A percentile compares a stretch with the other conserved stretches of the same genome.
Evolutionary conservation across 2,888 invertebrate genomes (phyloP).

Genomic region (Phytoseiulus persimilis): DNA sequence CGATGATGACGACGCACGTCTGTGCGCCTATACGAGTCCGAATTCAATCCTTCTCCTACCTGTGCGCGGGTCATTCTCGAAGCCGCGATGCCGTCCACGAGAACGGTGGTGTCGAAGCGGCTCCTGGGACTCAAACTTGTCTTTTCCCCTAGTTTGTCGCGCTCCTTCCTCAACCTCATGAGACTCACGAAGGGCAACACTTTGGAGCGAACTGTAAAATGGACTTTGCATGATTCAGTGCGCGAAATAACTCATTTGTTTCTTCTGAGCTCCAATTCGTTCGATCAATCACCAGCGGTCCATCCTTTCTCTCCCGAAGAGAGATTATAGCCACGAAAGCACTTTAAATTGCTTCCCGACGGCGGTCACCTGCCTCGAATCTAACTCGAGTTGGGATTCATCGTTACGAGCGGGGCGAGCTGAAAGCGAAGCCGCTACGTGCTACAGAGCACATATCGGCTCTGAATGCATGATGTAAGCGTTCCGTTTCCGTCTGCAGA

Average conservation of each 20-base stretch:
- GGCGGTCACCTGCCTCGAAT: too few species aligned
- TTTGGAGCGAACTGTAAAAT: background rate
- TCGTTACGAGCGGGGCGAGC: too few species aligned
- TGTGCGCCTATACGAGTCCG: too few species aligned
- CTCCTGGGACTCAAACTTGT: background rate
- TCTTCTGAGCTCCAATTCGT: too few species aligned
- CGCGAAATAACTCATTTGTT: too few species aligned
- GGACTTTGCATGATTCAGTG: background rate
- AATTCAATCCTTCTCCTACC: too few species aligned
- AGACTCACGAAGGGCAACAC: slow-evolving; percentile 30
- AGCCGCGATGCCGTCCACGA: slow-evolving; percentile 24
- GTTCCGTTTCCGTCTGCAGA: background rate
- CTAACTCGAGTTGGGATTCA: too few species aligned
- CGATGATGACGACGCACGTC: too few species aligned
- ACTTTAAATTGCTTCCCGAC: too few species aligned
- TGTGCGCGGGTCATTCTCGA: slow-evolving; percentile 23
- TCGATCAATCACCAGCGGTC: too few species aligned
- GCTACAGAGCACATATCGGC: background rate
- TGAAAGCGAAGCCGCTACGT: background rate
- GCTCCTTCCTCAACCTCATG: slow-evolving; percentile 22
- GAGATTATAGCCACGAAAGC: too few species aligned
- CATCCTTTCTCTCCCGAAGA: too few species aligned
- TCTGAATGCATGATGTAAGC: background rate
- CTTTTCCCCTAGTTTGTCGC: background rate
- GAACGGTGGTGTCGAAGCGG: slow-evolving; percentile 13